Base-by-base conservation (phyloP, 2,888 invertebrate genomes). In the Cheilosia urbana region DNA sequence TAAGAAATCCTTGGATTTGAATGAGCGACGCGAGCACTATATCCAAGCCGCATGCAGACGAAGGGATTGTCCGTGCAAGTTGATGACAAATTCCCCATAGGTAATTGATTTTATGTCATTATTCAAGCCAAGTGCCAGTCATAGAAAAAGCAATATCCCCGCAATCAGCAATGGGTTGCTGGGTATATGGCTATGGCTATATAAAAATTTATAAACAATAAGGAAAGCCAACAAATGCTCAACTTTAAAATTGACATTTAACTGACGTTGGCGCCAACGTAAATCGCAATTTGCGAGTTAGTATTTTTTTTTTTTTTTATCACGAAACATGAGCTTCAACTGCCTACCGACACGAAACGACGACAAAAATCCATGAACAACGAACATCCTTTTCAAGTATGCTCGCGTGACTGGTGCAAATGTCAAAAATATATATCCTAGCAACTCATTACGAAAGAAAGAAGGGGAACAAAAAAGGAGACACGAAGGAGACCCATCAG, bases 381-480 rank as follows among this genome's bases (percentile, higher is more conserved):
- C 47, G 63, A 71, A 77, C 82, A 78, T 83, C 82, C 72, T 83
- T 79, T 79, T 78, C 76, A 76, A 85, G 75, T 85, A 75, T 80
- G 65, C 75, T 85, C 71, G 80, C 84, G 84, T 85, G 84, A 85
- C 84, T 85, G 76, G 71, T 76, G 76, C 75, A 85, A 84, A 80
- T 85, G 84, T 85, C 84, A 85, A 85, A 80, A 85, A 80, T 80
- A 85, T 80, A 85, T 85, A 85, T 66, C 80, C 80, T 85, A 80
- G 84, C 84, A 85, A 85, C 80, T 85, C 80, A 80, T 76, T 75
- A 79, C 34, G 34, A 73, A 30, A 34, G 53, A 17, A 45, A 55
- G 45, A 84, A 63, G 27, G 62, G 63, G 30, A 51, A 57, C 34
- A 57, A 37, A 9, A 37, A 19, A 60, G 13, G 15, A 40, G 11